phyloP scores from a whole-genome alignment of 2,797 vertebrate species.

The Microctenopoma steveboyesi region DNA sequence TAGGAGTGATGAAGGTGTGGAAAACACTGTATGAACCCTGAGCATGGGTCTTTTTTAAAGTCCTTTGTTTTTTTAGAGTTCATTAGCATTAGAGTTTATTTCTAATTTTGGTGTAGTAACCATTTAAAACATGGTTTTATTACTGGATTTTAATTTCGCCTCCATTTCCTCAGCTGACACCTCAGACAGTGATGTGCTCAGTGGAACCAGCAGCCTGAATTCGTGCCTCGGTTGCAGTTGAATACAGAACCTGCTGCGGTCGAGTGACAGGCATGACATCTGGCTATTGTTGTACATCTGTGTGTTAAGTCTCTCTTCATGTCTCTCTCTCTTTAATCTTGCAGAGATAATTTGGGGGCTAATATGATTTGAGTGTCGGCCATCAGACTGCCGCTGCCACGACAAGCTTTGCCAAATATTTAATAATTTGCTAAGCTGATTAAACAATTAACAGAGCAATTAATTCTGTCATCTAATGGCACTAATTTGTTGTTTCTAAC shows the following conservation, averaged over 20 bases:
- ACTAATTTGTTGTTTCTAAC: constrained; percentile 82
- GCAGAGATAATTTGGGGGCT: constrained; percentile 76
- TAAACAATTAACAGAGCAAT: constrained; percentile 83
- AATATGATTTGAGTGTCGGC: constrained; percentile 80
- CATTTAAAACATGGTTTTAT: constrained; percentile 13
- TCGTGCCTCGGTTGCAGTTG: constrained; percentile 12
- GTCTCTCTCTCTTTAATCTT: constrained; percentile 74
- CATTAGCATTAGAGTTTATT: not conserved
- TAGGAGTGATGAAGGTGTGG: not conserved
- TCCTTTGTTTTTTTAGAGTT: not conserved
- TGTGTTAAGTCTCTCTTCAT: constrained; percentile 66
- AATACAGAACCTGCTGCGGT: constrained; percentile 29
- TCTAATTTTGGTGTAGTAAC: not conserved
- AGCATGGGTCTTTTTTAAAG: not conserved
- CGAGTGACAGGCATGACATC: constrained; percentile 58
- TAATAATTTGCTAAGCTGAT: constrained; percentile 82
- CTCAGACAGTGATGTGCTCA: constrained; percentile 3
- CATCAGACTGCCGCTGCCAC: constrained; percentile 75
- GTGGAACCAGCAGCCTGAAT: constrained; percentile 6
- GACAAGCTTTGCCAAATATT: constrained; percentile 79
- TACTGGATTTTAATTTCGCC: not conserved
- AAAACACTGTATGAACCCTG: not conserved
- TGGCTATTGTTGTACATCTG: constrained; percentile 71
- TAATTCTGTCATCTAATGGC: constrained; percentile 81
- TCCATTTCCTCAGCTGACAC: constrained; percentile 13